Base-by-base conservation (phyloP, 2,888 invertebrate species). In the Chironomus riparius region DNA sequence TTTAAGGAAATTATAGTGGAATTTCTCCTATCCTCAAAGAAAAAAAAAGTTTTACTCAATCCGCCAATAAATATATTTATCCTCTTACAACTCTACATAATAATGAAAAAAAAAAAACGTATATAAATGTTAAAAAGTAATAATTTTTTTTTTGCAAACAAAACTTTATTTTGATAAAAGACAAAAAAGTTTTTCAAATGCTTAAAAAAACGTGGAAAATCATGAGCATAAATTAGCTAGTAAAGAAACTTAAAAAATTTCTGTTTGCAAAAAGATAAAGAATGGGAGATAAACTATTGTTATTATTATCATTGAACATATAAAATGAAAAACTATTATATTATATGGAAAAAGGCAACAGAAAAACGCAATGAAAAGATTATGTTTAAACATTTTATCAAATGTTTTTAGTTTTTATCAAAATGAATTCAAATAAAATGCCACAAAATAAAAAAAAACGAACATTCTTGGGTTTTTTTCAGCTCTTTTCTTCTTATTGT, bases 391-490 rank as follows among this genome's bases (percentile, higher is more conserved):
- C 56, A 56, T 56, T 56, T 56, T 56, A 56, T 56, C 15, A 56
- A 56, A 65, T 65, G 21, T 65, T 24, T 56, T 22, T 65, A 65
- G 65, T 65, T 65, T 65, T 65, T 65, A 65, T 22, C 65, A 65
- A 65, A 65, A 65, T 65, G 56, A 56, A 56, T 56, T 38, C 38
- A 38, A 38, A 38, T 38, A 56, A 56, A 56, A 56, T 56, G 56
- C 56, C n/a, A 15, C 56, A 56, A 56, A 56, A 56, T 56, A 38
- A 38, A 38, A 38, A 38, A 28, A n/a, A n/a, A 38, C 10, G 38
- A 38, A 38, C 1, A 10, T 38, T 38, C 10, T 38, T 10, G 7
- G 2, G 38, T 38, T 38, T 38, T 38, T 10, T 10, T 38, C 4
- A 28, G n/a, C 28, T 28, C 5, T 4, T n/a, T n/a, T n/a, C n/a